Base-by-base conservation (phyloP, 2,797 vertebrate genomes). In the Enteromius anoplus region DNA sequence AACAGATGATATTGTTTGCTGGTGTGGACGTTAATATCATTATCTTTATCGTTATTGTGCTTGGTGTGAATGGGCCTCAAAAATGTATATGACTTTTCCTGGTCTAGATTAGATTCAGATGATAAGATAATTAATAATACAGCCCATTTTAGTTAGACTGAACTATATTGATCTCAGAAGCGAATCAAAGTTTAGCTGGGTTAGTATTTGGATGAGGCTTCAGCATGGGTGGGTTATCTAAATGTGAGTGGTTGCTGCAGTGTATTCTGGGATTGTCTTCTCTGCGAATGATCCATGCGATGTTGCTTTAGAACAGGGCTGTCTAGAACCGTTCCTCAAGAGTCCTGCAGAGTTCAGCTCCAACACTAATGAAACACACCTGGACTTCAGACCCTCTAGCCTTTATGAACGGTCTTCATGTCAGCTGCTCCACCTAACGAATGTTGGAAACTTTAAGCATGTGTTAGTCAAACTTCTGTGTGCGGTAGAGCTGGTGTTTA, bases 401-500 rank as follows among this genome's bases (percentile, higher is more conserved):
- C 26, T 26, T 26, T 26, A 26, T 26, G 26, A 53, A 53, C 1
- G 9, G n/a, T 55, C 9, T 73, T 21, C 3, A 4, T 34, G 47
- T 53, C 10, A 17, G 19, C 47, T 53, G 47, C 49, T 73, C 3
- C 29, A n/a, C 3, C 34, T 37, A 37, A 37, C 7, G 10, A 49
- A 5, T 37, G n/a, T 37, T 75, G 49, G 19, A 55, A 37, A 75
- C 49, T 37, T 37, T 37, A 37, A 55, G 6, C 4, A 14, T 34
- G 11, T 14, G 7, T 55, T 75, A 37, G 14, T 53, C 19, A 8
- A 53, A 14, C 17, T 37, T 34, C 29, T 49, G 12, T 17, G 26
- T 66, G 29, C 37, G 14, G 51, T n/a, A 87, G 29, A 55, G 34
- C 7, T 62, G 55, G 73, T 71, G 53, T 83, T 80, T 15, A 34